These are phyloP conservation scores for Crotalus helleri DNA, from an alignment of 2,113 vertebrate species.

Conservation along the genomic window DNA sequence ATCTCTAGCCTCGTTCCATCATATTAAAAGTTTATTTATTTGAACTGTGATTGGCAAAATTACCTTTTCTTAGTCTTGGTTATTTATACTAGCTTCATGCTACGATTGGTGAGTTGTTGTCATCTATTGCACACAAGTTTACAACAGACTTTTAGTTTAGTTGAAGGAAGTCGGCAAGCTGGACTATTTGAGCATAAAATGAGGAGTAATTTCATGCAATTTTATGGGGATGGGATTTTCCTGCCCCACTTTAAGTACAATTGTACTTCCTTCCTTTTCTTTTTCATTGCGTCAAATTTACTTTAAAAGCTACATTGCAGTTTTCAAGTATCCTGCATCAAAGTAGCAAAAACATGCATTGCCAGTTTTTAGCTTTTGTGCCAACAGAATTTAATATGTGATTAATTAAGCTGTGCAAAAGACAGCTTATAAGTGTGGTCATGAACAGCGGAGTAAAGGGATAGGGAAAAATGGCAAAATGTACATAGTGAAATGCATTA, in stretches of 20 bases:
- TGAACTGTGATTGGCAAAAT: constrained; percentile 24
- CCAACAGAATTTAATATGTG: neutral
- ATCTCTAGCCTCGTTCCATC: constrained; percentile 4
- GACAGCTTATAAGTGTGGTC: neutral
- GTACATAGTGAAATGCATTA: neutral
- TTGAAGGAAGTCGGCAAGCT: neutral
- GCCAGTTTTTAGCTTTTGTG: neutral
- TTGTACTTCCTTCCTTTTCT: neutral
- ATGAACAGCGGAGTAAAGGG: neutral
- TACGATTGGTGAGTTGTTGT: neutral
- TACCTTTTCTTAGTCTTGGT: neutral
- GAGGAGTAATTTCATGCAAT: neutral
- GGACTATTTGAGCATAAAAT: neutral
- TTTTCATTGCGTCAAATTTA: neutral
- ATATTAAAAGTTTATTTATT: constrained; percentile 22
- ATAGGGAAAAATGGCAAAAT: neutral
- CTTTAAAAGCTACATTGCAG: neutral
- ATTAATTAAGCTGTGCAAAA: neutral
- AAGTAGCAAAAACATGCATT: neutral
- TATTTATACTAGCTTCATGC: neutral
- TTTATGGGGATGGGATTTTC: neutral
- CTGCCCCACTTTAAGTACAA: neutral
- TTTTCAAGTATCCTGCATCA: neutral
- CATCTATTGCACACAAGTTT: neutral
- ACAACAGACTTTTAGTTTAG: neutral